A percentile compares a stretch with the other conserved stretches of the same genome.
Evolutionary conservation across 1,140 invertebrate genomes (phyloP).

Genomic region (Tetramorium alpestre): DNA sequence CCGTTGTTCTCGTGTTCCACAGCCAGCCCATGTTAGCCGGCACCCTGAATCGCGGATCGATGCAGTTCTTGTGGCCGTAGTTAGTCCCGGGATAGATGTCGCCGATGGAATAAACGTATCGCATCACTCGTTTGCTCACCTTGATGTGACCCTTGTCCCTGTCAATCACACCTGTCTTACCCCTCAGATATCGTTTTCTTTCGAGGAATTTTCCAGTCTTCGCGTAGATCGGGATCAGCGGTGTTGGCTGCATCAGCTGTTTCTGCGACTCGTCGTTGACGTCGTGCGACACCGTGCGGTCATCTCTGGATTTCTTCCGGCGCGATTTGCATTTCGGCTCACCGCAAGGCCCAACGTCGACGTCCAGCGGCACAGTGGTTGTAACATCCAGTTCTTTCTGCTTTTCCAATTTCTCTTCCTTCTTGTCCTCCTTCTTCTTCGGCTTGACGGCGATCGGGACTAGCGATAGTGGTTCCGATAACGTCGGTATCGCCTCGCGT

Average conservation of each 20-base stretch:
- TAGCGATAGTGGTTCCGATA: constrained; percentile 49
- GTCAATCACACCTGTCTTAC: constrained; percentile 37
- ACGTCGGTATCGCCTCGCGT: constrained; percentile 70
- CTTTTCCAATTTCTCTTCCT: constrained; percentile 67
- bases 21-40: constrained; percentile 83
- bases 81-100: constrained; percentile 74
- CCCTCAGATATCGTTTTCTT: neutral
- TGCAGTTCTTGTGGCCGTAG: constrained; percentile 80
- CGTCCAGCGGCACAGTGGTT: neutral
- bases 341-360: constrained; percentile 75
- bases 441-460: constrained; percentile 20
- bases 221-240: neutral
- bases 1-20: constrained; percentile 76
- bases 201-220: neutral
- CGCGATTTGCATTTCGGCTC: constrained; percentile 77
- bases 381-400: constrained; percentile 29
- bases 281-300: neutral
- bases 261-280: neutral
- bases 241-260: neutral
- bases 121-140: constrained; percentile 77
- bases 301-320: constrained; percentile 46
- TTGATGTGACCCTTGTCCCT: constrained; percentile 38
- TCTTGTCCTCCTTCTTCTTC: constrained; percentile 73
- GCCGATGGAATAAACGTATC: constrained; percentile 71
- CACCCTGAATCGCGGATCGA: constrained; percentile 77